A percentile compares a stretch with the other conserved stretches of the same genome.
Evolutionary conservation across 2,888 invertebrate species (phyloP).

Genomic region (Bellardia bayeri): DNA sequence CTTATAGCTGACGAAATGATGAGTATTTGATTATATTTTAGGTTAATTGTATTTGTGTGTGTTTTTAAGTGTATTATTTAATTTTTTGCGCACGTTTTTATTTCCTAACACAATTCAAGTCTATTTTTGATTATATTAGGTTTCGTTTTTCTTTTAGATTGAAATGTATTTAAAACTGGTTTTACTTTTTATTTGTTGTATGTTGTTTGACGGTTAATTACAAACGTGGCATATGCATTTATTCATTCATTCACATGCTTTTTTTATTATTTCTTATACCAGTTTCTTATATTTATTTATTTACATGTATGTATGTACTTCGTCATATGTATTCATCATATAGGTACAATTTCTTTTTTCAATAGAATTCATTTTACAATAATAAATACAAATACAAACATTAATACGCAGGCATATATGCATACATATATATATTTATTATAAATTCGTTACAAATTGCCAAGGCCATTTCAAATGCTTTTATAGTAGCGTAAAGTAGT

Average conservation of each 20-base stretch:
- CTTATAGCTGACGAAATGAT: too few relatives aligned
- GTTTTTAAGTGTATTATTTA: background rate
- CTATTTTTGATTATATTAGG: slow-evolving; percentile 1
- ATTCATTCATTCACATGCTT: background rate
- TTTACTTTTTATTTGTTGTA: slow-evolving; percentile 43
- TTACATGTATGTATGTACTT: background rate
- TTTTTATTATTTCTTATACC: slow-evolving; percentile 11
- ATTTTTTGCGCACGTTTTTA: slow-evolving; percentile 39
- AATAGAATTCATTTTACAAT: slow-evolving; percentile 7
- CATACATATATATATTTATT: background rate
- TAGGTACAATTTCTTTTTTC: background rate
- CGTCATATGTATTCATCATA: too few relatives aligned
- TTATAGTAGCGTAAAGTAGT: background rate
- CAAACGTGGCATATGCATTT: slow-evolving; percentile 40
- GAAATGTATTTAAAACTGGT: slow-evolving; percentile 40
- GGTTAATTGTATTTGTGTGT: too few relatives aligned
- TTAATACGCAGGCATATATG: background rate
- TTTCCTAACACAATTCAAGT: background rate
- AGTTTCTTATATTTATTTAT: slow-evolving; percentile 12
- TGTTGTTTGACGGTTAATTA: background rate
- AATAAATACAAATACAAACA: background rate
- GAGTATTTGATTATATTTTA: too few relatives aligned
- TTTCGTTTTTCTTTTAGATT: slow-evolving; percentile 4
- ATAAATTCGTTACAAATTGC: slow-evolving; percentile 27
- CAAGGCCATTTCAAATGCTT: slow-evolving; percentile 51